Conservation (phyloP, 53 echinoderm and acorn worm genomes). For the Stichopus horrens region DNA sequence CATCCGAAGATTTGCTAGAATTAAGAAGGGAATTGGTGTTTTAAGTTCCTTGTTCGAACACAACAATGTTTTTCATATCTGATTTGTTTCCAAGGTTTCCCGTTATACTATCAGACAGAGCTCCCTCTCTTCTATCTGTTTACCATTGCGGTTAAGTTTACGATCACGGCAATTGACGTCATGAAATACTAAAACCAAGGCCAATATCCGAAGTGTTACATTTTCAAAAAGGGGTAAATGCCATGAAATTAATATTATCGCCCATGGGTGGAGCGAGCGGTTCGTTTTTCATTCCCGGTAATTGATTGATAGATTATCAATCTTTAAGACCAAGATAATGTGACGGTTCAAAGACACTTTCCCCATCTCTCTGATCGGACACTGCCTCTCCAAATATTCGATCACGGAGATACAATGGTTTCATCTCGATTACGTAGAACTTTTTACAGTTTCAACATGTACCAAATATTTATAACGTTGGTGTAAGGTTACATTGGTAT, state of each 20-base stretch:
- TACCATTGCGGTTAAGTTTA: conserved; percentile 27
- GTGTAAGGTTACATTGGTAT: background rate
- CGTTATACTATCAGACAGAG: background rate
- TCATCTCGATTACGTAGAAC: conserved; percentile 28
- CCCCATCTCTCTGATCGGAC: background rate
- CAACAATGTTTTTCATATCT: too few species aligned
- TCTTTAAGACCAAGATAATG: background rate
- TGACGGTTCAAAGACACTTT: too few species aligned
- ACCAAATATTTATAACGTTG: conserved; percentile 34
- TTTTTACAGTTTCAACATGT: conserved; percentile 34
- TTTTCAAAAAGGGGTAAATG: background rate
- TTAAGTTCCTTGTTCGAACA: too few species aligned
- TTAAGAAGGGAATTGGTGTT: too few species aligned
- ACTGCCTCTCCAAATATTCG: background rate
- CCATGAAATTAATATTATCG: background rate
- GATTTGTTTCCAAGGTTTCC: background rate
- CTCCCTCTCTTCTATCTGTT: conserved; percentile 15
- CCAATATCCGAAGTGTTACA: conserved; percentile 22
- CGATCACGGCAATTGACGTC: conserved; percentile 33
- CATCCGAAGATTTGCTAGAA: too few species aligned
- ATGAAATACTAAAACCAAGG: conserved; percentile 34
- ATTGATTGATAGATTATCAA: background rate
- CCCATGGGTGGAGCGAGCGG: background rate
- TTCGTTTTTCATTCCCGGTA: background rate
- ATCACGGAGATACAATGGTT: conserved; percentile 10